A percentile compares a stretch with the other conserved stretches of the same genome.
These are phyloP conservation scores for Trisateles emortualis DNA, from an alignment of 2,888 invertebrate genomes.

Conservation along the genomic window DNA sequence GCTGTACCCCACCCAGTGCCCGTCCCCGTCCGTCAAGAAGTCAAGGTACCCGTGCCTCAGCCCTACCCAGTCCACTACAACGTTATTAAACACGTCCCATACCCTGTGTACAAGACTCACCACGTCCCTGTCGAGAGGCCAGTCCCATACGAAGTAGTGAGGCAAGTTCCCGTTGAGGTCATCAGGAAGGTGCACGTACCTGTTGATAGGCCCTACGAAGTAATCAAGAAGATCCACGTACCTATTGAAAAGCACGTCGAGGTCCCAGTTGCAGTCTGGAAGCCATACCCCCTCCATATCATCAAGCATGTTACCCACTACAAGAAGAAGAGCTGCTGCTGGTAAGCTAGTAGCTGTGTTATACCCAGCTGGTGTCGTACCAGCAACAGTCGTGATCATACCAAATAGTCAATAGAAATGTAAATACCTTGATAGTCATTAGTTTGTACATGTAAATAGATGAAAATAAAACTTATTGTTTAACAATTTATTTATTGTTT, in stretches of 20 bases:
- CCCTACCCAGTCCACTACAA: conserved; percentile 81
- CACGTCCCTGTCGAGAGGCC: conserved; percentile 79
- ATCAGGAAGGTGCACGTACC: conserved; percentile 77
- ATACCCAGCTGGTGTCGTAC: conserved; percentile 36
- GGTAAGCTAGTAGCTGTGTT: conserved; percentile 58
- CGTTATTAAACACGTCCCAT: conserved; percentile 78
- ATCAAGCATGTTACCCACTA: conserved; percentile 84
- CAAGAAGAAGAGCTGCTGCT: conserved; percentile 81
- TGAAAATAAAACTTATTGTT: conserved; percentile 54
- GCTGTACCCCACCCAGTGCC: conserved; percentile 75
- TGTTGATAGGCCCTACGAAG: conserved; percentile 78
- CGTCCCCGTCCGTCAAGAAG: conserved; percentile 77
- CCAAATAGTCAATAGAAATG: conserved; percentile 83
- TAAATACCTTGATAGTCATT: conserved; percentile 81
- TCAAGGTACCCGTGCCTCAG: conserved; percentile 78
- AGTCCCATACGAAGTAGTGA: conserved; percentile 76
- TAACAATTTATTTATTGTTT: conserved; percentile 32
- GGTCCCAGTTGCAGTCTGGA: conserved; percentile 79
- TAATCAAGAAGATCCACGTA: conserved; percentile 78
- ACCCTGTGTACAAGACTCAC: conserved; percentile 79
- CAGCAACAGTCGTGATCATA: conserved; percentile 69
- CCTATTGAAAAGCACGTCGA: conserved; percentile 79
- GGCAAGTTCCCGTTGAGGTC: conserved; percentile 76
- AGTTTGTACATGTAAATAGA: conserved; percentile 66
- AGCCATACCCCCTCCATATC: conserved; percentile 81